A percentile compares a stretch with the other conserved stretches of the same genome.
phyloP scores from a whole-genome alignment of 2,888 invertebrate species.

The Adineta ricciae region DNA sequence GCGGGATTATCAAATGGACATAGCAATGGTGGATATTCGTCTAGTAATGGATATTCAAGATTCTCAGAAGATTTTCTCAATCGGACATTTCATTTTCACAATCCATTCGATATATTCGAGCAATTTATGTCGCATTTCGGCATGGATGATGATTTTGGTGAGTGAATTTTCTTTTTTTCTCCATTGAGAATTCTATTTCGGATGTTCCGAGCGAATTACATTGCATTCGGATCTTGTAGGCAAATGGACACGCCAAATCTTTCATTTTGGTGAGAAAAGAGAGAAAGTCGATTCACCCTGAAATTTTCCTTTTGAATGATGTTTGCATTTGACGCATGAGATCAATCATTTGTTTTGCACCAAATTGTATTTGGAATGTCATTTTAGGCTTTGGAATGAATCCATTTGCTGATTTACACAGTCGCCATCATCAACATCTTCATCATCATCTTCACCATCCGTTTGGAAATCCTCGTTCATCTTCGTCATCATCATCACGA shows the following conservation, averaged over 20 bases:
- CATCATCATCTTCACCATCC: not conserved
- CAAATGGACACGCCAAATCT: not conserved
- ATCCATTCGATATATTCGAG: slow-evolving; percentile 18
- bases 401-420: not conserved
- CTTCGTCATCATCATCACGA: not conserved
- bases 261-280: slow-evolving; percentile 18
- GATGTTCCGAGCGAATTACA: no score
- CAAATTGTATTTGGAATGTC: no score
- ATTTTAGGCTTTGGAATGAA: not conserved
- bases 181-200: no score
- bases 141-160: not conserved
- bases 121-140: slow-evolving; percentile 8
- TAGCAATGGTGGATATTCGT: not conserved
- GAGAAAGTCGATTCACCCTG: not conserved
- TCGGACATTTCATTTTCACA: slow-evolving; percentile 18
- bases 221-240: not conserved
- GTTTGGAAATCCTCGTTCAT: not conserved
- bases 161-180: not conserved
- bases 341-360: not conserved
- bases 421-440: not conserved
- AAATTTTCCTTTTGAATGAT: not conserved
- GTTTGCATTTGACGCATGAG: not conserved
- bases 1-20: not conserved
- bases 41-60: not conserved
- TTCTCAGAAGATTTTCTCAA: not conserved